A percentile compares a stretch with the other conserved stretches of the same genome.
These are phyloP conservation scores for Uloborus diversus DNA, from an alignment of 1,140 invertebrate genomes.

Conservation along the genomic window DNA sequence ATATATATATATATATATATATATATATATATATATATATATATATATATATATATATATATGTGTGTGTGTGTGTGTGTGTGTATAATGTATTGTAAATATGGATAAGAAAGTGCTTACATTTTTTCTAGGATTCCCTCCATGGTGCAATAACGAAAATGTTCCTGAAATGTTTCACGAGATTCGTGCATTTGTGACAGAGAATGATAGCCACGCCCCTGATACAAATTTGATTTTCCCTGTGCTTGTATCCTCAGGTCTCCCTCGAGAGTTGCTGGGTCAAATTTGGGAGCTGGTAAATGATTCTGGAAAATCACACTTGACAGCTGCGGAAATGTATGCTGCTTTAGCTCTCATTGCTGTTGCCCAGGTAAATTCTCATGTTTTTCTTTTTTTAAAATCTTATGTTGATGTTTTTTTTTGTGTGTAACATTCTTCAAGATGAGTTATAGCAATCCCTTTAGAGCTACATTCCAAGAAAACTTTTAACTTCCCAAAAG, in stretches of 20 bases:
- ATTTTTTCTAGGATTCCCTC: conserved; percentile 35
- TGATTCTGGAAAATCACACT: conserved; percentile 70
- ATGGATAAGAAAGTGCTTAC: background rate
- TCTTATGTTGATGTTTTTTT: background rate
- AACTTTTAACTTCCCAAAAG: too few species aligned
- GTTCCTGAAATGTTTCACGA: conserved; percentile 37
- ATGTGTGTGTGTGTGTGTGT: too few species aligned
- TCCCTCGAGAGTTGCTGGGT: conserved; percentile 71
- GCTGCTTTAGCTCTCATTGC: conserved; percentile 72
- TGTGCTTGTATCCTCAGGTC: conserved; percentile 71
- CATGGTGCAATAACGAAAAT: conserved; percentile 39
- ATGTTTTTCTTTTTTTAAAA: background rate
- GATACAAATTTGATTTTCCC: conserved; percentile 73
- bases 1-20: too few species aligned
- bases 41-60: too few species aligned
- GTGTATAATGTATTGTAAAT: background rate
- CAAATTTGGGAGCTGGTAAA: conserved; percentile 75
- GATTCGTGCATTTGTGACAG: conserved; percentile 29
- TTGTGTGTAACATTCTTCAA: too few species aligned
- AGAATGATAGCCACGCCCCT: conserved; percentile 65
- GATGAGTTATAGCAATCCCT: too few species aligned
- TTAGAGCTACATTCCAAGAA: too few species aligned
- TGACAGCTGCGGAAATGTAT: conserved; percentile 73
- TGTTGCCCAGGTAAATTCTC: conserved; percentile 70
- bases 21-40: too few species aligned